A percentile compares a stretch with the other conserved stretches of the same genome.
Conservation (phyloP, 2,888 invertebrate species). For the Drosophila glabriapex region DNA sequence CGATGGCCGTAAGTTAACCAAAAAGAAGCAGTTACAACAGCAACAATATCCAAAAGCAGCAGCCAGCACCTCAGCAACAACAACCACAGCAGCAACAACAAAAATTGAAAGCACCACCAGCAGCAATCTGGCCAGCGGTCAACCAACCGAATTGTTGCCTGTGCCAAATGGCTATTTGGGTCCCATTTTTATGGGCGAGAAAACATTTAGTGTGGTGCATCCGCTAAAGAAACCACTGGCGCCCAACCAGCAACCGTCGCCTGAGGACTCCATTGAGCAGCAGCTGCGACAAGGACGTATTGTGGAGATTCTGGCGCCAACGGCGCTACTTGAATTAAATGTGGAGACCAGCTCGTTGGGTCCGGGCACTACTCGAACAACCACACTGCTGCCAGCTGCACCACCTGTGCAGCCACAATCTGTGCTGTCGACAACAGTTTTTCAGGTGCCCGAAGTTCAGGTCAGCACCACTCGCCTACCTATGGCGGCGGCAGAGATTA, state of each 20-base stretch:
- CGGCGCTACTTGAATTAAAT: constrained; percentile 60
- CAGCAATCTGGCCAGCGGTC: constrained; percentile 16
- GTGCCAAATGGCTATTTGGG: constrained; percentile 82
- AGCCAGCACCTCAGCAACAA: constrained; percentile 16
- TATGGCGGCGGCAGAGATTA: constrained; percentile 33
- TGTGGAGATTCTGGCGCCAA: constrained; percentile 82
- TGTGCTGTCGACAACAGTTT: constrained; percentile 78
- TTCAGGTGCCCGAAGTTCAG: constrained; percentile 71
- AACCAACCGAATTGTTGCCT: constrained; percentile 45
- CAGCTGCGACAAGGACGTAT: constrained; percentile 76
- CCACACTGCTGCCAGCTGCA: constrained; percentile 10
- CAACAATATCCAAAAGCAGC: constrained; percentile 71
- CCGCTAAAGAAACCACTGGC: constrained; percentile 52
- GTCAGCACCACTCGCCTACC: constrained; percentile 69
- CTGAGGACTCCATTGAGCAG: constrained; percentile 65
- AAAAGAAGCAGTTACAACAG: constrained; percentile 83
- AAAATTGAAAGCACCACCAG: constrained; percentile 6
- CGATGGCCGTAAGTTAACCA: constrained; percentile 84
- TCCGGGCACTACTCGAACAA: constrained; percentile 23
- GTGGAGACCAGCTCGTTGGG: constrained; percentile 22
- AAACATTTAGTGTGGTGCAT: constrained; percentile 78
- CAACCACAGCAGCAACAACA: constrained; percentile 3
- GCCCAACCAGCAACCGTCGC: constrained; percentile 23
- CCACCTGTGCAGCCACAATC: constrained; percentile 28
- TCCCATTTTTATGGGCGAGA: constrained; percentile 84